These are phyloP conservation scores for Ichneumoninae sp. DNA, from an alignment of 2,888 invertebrate genomes.

Conservation along the genomic window DNA sequence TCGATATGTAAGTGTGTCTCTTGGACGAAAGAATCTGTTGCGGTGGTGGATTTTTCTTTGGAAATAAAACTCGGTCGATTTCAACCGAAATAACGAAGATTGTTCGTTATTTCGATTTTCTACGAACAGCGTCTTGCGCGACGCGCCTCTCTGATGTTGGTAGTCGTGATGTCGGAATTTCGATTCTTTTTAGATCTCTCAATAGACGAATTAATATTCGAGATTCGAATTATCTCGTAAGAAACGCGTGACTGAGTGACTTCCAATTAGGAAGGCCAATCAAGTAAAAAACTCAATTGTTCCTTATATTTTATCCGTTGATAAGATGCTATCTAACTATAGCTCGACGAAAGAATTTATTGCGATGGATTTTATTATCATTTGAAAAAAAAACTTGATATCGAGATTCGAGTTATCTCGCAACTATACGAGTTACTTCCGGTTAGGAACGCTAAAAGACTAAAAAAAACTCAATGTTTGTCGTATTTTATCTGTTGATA, in stretches of 20 bases:
- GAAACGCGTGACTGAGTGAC: background rate
- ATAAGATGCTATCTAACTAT: background rate
- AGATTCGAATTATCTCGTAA: constrained; percentile 14
- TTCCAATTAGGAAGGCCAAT: constrained; percentile 49
- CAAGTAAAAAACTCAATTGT: background rate
- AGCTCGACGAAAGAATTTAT: background rate
- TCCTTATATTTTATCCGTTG: background rate
- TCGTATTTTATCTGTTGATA: background rate
- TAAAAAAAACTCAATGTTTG: background rate
- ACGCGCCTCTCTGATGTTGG: constrained; percentile 13
- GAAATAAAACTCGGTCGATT: background rate
- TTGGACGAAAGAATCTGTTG: background rate
- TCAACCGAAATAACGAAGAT: background rate
- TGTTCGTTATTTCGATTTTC: background rate
- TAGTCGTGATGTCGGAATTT: constrained; percentile 45
- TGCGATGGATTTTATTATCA: background rate
- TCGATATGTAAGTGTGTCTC: background rate
- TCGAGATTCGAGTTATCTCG: too few relatives aligned
- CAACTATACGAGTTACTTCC: constrained; percentile 16
- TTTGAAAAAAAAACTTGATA: background rate
- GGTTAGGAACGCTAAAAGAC: constrained; percentile 31
- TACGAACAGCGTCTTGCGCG: background rate
- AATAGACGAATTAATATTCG: background rate
- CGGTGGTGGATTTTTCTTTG: background rate
- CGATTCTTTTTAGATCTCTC: background rate